These are phyloP conservation scores for Manis crassicaudata DNA, from an alignment of 2,797 vertebrate genomes.

Conservation along the genomic window DNA sequence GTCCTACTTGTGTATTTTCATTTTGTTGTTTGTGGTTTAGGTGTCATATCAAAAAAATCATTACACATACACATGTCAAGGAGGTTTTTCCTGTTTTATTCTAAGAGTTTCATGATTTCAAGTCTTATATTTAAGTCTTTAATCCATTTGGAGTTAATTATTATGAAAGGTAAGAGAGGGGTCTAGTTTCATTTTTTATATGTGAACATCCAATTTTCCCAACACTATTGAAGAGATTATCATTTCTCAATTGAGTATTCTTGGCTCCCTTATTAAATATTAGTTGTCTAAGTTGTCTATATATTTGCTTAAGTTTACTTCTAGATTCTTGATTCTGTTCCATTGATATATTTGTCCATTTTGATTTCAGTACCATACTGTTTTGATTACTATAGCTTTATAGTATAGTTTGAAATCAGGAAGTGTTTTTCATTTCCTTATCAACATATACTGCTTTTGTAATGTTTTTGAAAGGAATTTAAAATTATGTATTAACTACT, in stretches of 20 bases:
- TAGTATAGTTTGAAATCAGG: not conserved
- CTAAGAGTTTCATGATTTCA: not conserved
- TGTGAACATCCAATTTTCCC: not conserved
- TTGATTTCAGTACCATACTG: not conserved
- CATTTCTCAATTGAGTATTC: not conserved
- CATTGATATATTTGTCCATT: not conserved
- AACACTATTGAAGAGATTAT: not conserved
- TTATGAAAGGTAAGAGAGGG: not conserved
- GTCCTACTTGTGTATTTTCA: not conserved
- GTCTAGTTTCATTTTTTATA: not conserved
- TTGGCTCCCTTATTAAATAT: not conserved
- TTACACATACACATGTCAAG: not conserved
- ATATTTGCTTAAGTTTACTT: not conserved
- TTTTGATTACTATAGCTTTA: not conserved
- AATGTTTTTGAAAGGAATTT: conserved; percentile 41
- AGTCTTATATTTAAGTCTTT: not conserved
- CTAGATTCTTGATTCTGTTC: not conserved
- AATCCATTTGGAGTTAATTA: not conserved
- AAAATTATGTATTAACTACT: not conserved
- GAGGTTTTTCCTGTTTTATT: not conserved
- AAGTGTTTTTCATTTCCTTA: not conserved
- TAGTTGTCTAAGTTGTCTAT: not conserved
- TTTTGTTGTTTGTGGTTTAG: not conserved
- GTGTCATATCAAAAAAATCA: not conserved
- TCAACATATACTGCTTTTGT: not conserved